Evolutionary conservation across 2,113 vertebrate genomes (phyloP), one percentile per base, ranked within the genome.

Genomic region (Globicephala melas): DNA sequence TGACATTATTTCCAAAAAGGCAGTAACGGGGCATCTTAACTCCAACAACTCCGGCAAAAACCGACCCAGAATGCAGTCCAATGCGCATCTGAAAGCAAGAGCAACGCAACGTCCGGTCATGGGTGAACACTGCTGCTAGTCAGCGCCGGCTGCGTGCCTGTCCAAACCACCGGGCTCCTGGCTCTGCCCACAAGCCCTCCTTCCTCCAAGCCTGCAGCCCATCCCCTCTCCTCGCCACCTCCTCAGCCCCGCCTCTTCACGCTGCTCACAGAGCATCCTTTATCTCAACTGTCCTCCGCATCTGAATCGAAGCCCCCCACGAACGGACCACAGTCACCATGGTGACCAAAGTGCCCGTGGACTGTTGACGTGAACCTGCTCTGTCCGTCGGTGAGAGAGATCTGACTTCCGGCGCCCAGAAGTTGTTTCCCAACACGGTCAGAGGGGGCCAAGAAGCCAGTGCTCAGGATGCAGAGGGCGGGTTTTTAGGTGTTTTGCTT

Each of bases 1-100:
- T 99, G 95, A 99, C 99, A 26, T 99, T 99, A 98, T 99, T 99
- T 91, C 99, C 99, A 97, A 99, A 99, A 91, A 99, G 99, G 96
- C 99, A 99, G 74, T 99, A 99, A 31, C 99, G 99, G n/a, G 99
- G 99, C 99, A 99, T 99, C 98, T 98, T 99, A 63, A 99, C 99
- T 31, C 99, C 99, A 58, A 99, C 99, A 28, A 99, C 99, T 76
- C 99, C 99, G 91, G 99, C 99, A 98, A 99, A 99, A 58, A 99
- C 99, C 0, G 99, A 99, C 41, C 99, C 99, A 86, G 99, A 99
- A 97, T 99, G 99, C 85, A 99, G 98, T 79, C 99, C 99, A 55
- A 99, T 99, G 31, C 99, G 99, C 99, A 99, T 99, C 99, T 99
- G 98, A 94, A 98, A 98, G 89, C 96, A 81, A 97, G 98, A 77